These are phyloP conservation scores for Himalopsyche tibetana DNA, from an alignment of 2,888 invertebrate species.

Conservation along the genomic window DNA sequence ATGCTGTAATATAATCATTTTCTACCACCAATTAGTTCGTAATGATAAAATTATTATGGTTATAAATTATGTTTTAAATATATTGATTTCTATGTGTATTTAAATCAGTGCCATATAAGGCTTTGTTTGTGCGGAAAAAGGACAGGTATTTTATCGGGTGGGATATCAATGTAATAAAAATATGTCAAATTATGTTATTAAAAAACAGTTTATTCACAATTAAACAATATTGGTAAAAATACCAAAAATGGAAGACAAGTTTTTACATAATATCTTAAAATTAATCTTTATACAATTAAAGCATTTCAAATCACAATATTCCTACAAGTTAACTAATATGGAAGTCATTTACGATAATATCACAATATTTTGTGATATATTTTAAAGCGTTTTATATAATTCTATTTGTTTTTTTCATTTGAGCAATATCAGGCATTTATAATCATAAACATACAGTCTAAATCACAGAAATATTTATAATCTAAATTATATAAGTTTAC, in stretches of 20 bases:
- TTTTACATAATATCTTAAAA: constrained; percentile 24
- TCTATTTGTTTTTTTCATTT: constrained; percentile 39
- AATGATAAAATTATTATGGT: too few relatives aligned
- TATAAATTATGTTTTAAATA: too few relatives aligned
- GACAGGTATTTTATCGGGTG: background rate
- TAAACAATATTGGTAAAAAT: constrained; percentile 33
- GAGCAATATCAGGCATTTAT: constrained; percentile 65
- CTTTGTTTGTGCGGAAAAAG: background rate
- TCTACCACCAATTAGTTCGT: too few relatives aligned
- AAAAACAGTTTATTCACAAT: constrained; percentile 39
- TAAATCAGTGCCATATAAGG: too few relatives aligned
- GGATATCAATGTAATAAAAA: background rate
- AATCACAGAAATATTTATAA: constrained; percentile 55
- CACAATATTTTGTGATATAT: constrained; percentile 69
- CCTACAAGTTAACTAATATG: constrained; percentile 1
- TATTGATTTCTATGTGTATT: too few relatives aligned
- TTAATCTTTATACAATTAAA: constrained; percentile 41
- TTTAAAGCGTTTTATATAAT: constrained; percentile 45
- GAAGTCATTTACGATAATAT: constrained; percentile 71
- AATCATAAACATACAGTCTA: constrained; percentile 48
- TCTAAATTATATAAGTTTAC: constrained; percentile 9
- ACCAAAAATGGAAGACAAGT: constrained; percentile 45
- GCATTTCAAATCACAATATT: constrained; percentile 44
- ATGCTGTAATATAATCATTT: too few relatives aligned
- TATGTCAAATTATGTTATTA: background rate